These are phyloP conservation scores for Felis chaus DNA, from an alignment of 2,113 vertebrate species.

Conservation along the genomic window DNA sequence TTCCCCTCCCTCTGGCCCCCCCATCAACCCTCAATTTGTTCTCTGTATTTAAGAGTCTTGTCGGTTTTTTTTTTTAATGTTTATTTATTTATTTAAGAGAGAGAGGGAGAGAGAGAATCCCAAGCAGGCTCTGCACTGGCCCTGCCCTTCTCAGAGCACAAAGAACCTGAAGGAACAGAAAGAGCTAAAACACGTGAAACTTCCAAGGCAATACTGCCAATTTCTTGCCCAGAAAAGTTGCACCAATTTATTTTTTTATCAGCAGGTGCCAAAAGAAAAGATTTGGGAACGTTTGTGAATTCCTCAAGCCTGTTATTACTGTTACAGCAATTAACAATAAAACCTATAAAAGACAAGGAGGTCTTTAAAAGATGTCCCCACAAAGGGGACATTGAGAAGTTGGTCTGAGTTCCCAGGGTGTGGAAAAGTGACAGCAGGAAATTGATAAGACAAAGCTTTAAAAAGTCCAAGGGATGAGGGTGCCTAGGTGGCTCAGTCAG, in stretches of 20 bases:
- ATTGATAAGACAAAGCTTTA: neutral
- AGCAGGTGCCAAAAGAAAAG: neutral
- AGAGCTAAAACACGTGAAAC: neutral
- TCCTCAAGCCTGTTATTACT: neutral
- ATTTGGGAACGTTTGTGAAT: neutral
- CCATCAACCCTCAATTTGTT: no score
- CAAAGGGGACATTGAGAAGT: neutral
- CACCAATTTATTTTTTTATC: neutral
- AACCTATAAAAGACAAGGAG: neutral
- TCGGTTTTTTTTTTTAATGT: no score
- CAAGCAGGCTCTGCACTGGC: no score
- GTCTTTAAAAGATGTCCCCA: neutral
- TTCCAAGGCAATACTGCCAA: neutral
- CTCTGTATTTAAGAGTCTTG: no score
- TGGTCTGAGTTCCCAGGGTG: neutral
- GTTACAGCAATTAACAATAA: neutral
- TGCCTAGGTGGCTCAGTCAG: no score
- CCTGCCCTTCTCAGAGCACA: no score
- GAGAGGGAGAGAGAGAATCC: no score
- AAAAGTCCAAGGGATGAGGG: neutral
- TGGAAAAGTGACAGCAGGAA: conserved; percentile 5
- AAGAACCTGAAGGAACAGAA: no score
- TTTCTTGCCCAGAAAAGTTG: neutral
- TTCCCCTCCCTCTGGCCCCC: no score
- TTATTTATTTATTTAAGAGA: no score